Conservation (phyloP, 2,113 vertebrate genomes). For the Columbina picui region DNA sequence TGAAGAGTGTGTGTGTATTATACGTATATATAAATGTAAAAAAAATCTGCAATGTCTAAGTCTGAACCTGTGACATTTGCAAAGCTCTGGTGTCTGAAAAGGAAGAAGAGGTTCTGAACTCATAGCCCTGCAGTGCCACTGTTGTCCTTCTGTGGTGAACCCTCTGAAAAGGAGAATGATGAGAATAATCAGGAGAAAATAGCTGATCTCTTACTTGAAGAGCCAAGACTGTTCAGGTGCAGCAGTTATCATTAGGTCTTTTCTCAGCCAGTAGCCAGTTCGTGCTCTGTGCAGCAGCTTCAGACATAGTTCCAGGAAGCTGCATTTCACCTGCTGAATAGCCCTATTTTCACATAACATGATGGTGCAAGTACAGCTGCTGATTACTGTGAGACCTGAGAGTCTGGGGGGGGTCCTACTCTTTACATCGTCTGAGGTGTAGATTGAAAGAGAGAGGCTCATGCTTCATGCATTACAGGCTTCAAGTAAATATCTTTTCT, state of each 20-base stretch:
- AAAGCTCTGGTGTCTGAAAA: neutral
- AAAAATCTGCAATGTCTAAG: neutral
- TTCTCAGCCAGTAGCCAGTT: constrained; percentile 7
- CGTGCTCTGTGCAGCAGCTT: neutral
- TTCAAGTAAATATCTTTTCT: neutral
- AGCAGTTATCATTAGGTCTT: neutral
- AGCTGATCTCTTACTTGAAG: neutral
- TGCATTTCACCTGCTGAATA: neutral
- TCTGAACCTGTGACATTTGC: neutral
- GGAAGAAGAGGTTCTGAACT: neutral
- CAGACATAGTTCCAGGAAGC: neutral
- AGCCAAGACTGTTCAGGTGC: neutral
- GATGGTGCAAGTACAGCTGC: neutral
- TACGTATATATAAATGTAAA: neutral
- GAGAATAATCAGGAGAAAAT: constrained; percentile 7
- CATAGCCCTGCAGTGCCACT: neutral
- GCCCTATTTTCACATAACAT: neutral
- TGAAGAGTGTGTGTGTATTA: neutral
- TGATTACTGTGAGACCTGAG: neutral
- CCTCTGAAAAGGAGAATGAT: neutral
- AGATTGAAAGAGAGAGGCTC: neutral
- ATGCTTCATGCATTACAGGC: neutral
- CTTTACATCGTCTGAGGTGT: neutral
- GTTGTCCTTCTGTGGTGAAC: neutral
- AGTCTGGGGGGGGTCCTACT: neutral